These are phyloP conservation scores for Mystacides longicornis DNA, from an alignment of 2,888 invertebrate genomes.

Conservation along the genomic window DNA sequence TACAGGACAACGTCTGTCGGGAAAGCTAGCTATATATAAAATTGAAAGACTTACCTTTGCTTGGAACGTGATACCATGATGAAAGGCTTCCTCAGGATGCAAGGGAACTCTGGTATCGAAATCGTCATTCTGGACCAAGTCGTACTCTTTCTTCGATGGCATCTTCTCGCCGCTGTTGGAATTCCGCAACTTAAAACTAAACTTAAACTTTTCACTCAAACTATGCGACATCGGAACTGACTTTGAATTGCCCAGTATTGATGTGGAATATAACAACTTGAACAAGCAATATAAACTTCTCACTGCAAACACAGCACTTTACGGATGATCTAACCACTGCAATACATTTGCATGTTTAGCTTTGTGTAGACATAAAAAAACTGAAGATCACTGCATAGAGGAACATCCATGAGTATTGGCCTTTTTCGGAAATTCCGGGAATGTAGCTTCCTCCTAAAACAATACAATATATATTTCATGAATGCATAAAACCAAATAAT, in stretches of 20 bases:
- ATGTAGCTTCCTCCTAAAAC: no score
- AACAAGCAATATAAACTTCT: neutral
- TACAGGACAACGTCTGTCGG: no score
- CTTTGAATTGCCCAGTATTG: neutral
- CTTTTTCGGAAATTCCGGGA: no score
- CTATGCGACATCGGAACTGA: slow-evolving; percentile 20
- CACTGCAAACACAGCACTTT: no score
- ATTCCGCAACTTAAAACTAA: slow-evolving; percentile 34
- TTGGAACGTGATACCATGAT: slow-evolving; percentile 93
- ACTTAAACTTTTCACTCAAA: slow-evolving; percentile 20
- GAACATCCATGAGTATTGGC: no score
- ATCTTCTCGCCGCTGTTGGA: slow-evolving; percentile 54
- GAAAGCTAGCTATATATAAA: no score
- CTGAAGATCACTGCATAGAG: no score
- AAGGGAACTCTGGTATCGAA: slow-evolving; percentile 94
- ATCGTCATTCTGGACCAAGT: slow-evolving; percentile 93
- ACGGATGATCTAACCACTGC: no score
- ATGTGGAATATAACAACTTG: neutral
- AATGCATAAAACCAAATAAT: no score
- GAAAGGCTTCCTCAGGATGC: slow-evolving; percentile 95
- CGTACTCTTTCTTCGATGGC: slow-evolving; percentile 84
- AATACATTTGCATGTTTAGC: no score
- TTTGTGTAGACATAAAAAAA: no score
- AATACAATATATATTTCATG: no score
- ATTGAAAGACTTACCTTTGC: slow-evolving; percentile 93